These are phyloP conservation scores for Tiliqua scincoides DNA, from an alignment of 2,113 vertebrate species.

Conservation along the genomic window DNA sequence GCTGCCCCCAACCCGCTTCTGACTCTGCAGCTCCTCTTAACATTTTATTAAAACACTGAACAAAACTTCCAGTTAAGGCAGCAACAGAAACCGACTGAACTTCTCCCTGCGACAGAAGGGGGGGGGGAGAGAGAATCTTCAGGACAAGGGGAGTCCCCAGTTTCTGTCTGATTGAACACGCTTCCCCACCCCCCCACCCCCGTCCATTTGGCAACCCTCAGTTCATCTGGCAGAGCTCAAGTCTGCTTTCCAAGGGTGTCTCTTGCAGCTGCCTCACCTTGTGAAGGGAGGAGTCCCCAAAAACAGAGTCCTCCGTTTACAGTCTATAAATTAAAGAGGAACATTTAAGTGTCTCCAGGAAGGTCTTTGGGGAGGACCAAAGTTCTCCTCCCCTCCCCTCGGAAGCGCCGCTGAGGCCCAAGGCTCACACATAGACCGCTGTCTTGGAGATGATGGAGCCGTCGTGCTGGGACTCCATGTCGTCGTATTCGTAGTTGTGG, in stretches of 20 bases:
- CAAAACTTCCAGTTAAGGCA: neutral
- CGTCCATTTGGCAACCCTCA: neutral
- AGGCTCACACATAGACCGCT: conserved; percentile 87
- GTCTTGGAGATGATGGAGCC: conserved; percentile 91
- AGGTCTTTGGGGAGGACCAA: neutral
- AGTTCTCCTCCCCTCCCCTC: neutral
- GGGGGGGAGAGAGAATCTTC: neutral
- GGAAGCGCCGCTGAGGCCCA: rapidly evolving
- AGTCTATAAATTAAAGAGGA: neutral
- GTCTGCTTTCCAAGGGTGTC: too few species aligned
- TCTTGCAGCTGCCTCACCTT: neutral
- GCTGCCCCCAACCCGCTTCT: neutral
- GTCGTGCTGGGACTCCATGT: conserved; percentile 92
- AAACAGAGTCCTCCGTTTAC: neutral
- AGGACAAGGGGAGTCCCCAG: neutral
- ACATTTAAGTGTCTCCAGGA: neutral
- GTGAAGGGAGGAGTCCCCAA: neutral
- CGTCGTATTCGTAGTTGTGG: conserved; percentile 80
- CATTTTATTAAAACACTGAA: neutral
- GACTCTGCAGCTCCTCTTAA: neutral
- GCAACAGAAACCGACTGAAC: neutral
- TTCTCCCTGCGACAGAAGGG: neutral
- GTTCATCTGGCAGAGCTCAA: neutral
- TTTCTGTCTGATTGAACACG: too few species aligned
- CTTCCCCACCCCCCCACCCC: neutral